phyloP scores from a whole-genome alignment of 2,888 invertebrate species.

The Coleophora deauratella region DNA sequence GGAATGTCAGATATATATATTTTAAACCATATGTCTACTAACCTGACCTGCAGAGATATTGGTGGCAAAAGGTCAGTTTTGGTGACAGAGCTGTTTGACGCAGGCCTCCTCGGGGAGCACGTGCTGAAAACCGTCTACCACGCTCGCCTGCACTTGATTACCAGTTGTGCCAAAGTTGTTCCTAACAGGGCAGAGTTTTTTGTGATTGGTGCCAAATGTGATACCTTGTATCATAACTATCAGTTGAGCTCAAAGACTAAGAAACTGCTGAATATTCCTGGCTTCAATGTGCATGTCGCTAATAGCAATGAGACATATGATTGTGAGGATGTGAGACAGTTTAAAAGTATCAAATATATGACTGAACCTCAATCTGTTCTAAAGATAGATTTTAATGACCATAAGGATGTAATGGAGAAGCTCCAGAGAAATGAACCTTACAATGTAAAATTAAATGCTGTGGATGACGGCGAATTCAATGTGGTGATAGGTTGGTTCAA shows the following conservation, averaged over 20 bases:
- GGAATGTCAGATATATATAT: conserved; percentile 66
- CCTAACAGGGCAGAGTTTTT: conserved; percentile 78
- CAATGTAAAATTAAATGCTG: conserved; percentile 42
- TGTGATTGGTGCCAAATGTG: conserved; percentile 76
- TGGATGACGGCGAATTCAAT: conserved; percentile 72
- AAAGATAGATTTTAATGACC: conserved; percentile 77
- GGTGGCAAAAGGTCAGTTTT: conserved; percentile 75
- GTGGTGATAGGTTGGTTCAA: conserved; percentile 83
- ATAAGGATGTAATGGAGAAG: conserved; percentile 54
- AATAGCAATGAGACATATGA: conserved; percentile 76
- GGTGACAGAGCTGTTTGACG: conserved; percentile 87
- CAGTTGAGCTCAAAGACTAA: conserved; percentile 41
- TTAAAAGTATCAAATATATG: conserved; percentile 71
- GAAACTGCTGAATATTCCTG: conserved; percentile 34
- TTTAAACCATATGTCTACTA: conserved; percentile 75
- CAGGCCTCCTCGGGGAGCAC: conserved; percentile 85
- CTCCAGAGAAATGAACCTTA: conserved; percentile 46
- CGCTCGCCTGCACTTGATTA: conserved; percentile 78
- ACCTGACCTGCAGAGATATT: conserved; percentile 66
- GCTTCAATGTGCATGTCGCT: conserved; percentile 36
- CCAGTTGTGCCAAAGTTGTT: conserved; percentile 65
- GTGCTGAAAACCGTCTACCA: conserved; percentile 78
- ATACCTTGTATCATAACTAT: conserved; percentile 60
- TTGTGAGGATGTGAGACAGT: conserved; percentile 76
- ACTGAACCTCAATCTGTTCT: conserved; percentile 73